phyloP scores from a whole-genome alignment of 1,140 invertebrate species.

The Teleopsis dalmanni region DNA sequence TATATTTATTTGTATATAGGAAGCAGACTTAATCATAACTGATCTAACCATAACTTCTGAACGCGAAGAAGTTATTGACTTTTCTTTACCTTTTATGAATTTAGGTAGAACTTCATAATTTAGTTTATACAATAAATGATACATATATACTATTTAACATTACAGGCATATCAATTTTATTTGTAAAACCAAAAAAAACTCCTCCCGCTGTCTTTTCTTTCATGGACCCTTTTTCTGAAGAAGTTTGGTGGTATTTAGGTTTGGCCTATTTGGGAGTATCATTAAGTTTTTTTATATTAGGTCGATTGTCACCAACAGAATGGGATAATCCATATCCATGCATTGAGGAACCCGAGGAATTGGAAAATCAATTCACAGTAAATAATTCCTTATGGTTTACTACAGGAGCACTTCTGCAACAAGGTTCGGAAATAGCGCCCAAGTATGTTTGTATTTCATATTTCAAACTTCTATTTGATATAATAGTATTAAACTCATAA shows the following conservation, averaged over 20 bases:
- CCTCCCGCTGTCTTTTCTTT: conserved; percentile 80
- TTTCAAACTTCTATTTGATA: not conserved
- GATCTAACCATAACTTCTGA: conserved; percentile 85
- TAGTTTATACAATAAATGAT: not conserved
- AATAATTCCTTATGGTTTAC: conserved; percentile 79
- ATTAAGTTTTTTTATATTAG: conserved; percentile 70
- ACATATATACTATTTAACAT: not conserved
- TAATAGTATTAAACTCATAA: not conserved
- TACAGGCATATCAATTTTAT: conserved; percentile 75
- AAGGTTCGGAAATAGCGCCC: conserved; percentile 77
- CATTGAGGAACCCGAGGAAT: conserved; percentile 62
- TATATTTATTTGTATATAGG: conserved; percentile 19
- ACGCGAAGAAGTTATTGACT: conserved; percentile 76
- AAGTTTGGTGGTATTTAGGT: conserved; percentile 75
- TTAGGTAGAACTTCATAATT: conserved; percentile 47
- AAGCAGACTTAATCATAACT: conserved; percentile 77
- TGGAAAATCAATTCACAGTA: conserved; percentile 77
- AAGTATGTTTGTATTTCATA: conserved; percentile 48
- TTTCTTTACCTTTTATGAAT: conserved; percentile 89
- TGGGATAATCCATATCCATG: conserved; percentile 79
- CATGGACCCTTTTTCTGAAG: conserved; percentile 75
- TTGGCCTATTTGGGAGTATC: conserved; percentile 72
- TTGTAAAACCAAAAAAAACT: conserved; percentile 68
- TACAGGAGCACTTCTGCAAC: conserved; percentile 72
- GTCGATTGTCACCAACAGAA: conserved; percentile 68